Evolutionary conservation across 2,888 invertebrate species (phyloP), one percentile per base, ranked within the genome.

Genomic region (Ectemnius cavifrons): DNA sequence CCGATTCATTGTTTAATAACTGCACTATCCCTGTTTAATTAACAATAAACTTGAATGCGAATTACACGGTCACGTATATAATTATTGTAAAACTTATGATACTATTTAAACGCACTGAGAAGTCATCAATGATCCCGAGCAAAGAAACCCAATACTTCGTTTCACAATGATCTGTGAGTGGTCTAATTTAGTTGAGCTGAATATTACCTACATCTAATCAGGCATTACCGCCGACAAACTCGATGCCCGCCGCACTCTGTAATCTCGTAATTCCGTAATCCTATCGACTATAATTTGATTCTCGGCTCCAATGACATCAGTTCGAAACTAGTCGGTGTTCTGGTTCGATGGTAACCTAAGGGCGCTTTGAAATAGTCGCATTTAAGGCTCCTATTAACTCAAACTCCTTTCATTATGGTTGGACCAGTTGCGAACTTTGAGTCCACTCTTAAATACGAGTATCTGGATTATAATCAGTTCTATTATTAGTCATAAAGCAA

Each of bases 221-320:
- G 11, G 37, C 37, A 37, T 71, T 73, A 80, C 78, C 77, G 64
- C 18, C 47, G 66, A 49, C 57, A 56, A 57, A 67, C 70, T 69
- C 56, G 63, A 47, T 8, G 46, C 69, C 68, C 71, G 37, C 52
- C 5, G 52, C 13, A 4, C n/a, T 67, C 63, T 71, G 71, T 73
- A 73, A 78, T 75, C 70, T 75, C 70, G 71, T 78, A 73, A 75
- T 73, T 78, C 80, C 63, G 56, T 75, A 78, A 78, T 68, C 62
- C 77, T 46, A 67, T 80, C 69, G 61, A 64, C 46, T 20, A 65
- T 72, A 75, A 75, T 67, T 80, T 65, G 73, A 80, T 80, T 73
- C 62, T 67, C 60, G 59, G 69, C 27, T 49, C 56, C 61, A 56
- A 69, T 58, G 60, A 47, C 65, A 61, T 67, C 65, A 59, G 37